Conservation (phyloP, 2,888 invertebrate species). For the Pinctada fucata region DNA sequence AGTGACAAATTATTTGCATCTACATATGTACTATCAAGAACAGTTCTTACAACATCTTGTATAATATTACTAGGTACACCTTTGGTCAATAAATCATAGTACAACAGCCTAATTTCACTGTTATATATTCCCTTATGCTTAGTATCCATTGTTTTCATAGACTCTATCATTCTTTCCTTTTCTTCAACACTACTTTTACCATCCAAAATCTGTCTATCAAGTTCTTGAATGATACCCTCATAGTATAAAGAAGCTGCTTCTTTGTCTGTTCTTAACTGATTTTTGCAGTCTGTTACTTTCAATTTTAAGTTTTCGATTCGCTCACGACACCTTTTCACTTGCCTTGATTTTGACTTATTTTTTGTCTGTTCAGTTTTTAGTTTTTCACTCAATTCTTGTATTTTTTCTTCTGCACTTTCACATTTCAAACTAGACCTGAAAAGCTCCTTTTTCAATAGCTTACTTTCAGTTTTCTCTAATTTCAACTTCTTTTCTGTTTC, state of each 20-base stretch:
- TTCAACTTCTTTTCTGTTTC: background rate
- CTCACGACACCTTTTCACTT: slow-evolving; percentile 17
- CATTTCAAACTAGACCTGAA: background rate
- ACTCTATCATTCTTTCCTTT: slow-evolving; percentile 16
- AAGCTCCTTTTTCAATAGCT: background rate
- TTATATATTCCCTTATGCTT: slow-evolving; percentile 23
- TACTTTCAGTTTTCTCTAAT: background rate
- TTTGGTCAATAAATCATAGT: slow-evolving; percentile 27
- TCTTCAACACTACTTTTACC: slow-evolving; percentile 11
- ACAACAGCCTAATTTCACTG: slow-evolving; percentile 17
- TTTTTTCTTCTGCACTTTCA: background rate
- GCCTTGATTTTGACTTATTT: slow-evolving; percentile 7
- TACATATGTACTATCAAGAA: slow-evolving; percentile 21
- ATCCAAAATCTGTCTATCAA: slow-evolving; percentile 5
- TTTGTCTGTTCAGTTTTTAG: slow-evolving; percentile 6
- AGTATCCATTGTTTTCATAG: slow-evolving; percentile 22
- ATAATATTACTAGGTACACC: slow-evolving; percentile 23
- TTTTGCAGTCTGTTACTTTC: slow-evolving; percentile 10
- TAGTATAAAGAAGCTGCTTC: slow-evolving; percentile 19
- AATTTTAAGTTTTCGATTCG: slow-evolving; percentile 8
- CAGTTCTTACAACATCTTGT: slow-evolving; percentile 26
- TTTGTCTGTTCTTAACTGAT: slow-evolving; percentile 14
- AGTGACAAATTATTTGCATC: slow-evolving; percentile 16
- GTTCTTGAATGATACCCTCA: slow-evolving; percentile 24
- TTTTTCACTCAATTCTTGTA: background rate